A percentile compares a stretch with the other conserved stretches of the same genome.
Evolutionary conservation across 1,140 invertebrate species (phyloP).

Genomic region (Homalodisca vitripennis): DNA sequence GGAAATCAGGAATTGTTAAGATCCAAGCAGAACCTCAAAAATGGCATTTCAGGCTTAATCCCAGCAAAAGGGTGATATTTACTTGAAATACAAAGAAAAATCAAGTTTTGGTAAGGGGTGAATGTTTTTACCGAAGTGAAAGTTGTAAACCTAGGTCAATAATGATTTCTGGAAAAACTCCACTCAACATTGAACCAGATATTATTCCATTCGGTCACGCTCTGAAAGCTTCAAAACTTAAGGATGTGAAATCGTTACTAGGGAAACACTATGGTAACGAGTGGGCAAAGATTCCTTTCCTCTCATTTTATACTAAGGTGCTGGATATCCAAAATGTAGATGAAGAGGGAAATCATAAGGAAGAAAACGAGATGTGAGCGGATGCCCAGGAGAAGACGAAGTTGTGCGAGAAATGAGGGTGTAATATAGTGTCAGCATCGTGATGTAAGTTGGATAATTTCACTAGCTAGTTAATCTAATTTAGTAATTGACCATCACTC

Average conservation of each 20-base stretch:
- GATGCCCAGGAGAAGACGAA: not conserved
- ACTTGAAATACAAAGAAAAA: constrained; percentile 22
- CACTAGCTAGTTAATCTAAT: not conserved
- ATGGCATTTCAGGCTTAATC: constrained; percentile 36
- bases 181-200: not conserved
- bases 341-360: not conserved
- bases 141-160: constrained; percentile 6
- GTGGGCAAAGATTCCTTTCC: constrained; percentile 18
- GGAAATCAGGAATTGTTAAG: constrained; percentile 26
- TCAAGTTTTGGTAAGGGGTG: constrained; percentile 30
- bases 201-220: not conserved
- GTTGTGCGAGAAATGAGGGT: constrained; percentile 2
- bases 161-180: not conserved
- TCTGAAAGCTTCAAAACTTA: constrained; percentile 24
- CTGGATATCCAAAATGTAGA: not conserved
- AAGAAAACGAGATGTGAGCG: not conserved
- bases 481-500: not conserved
- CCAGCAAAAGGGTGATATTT: constrained; percentile 35
- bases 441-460: not conserved
- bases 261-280: constrained; percentile 31
- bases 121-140: constrained; percentile 20
- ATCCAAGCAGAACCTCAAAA: constrained; percentile 4
- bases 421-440: not conserved
- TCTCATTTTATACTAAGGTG: not conserved
- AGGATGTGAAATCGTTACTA: constrained; percentile 21